These are phyloP conservation scores for Trichopria drosophilae DNA, from an alignment of 2,888 invertebrate species.

Conservation along the genomic window DNA sequence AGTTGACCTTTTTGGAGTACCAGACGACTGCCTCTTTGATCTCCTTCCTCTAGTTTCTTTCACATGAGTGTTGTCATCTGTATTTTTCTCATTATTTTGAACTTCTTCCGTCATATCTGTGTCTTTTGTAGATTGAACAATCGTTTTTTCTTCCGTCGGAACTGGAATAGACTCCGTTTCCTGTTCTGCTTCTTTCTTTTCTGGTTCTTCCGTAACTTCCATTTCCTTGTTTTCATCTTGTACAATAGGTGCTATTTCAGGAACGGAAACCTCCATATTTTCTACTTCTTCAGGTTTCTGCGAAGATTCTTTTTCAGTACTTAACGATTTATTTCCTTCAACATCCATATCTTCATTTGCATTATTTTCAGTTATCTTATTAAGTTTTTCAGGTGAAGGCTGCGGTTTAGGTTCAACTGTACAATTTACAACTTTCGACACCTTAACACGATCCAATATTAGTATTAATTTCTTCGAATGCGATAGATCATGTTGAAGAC, in stretches of 20 bases:
- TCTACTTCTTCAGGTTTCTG: too few relatives aligned
- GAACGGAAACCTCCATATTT: too few relatives aligned
- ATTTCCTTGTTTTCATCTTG: constrained; percentile 12
- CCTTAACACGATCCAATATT: constrained; percentile 39
- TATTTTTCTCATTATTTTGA: not conserved
- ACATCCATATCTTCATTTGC: not conserved
- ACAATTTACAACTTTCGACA: too few relatives aligned
- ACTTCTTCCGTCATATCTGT: constrained; percentile 24
- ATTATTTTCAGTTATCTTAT: constrained; percentile 1
- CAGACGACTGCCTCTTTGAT: not conserved
- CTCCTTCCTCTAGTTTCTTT: not conserved
- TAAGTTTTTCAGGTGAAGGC: too few relatives aligned
- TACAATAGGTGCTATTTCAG: too few relatives aligned
- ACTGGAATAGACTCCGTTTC: too few relatives aligned
- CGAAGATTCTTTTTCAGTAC: too few relatives aligned
- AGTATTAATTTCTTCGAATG: constrained; percentile 48
- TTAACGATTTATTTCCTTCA: too few relatives aligned
- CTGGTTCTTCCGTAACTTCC: constrained; percentile 6
- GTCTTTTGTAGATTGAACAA: too few relatives aligned
- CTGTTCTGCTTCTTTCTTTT: constrained; percentile 6
- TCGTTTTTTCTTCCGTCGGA: too few relatives aligned
- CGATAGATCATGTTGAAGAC: constrained; percentile 45
- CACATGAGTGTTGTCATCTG: not conserved
- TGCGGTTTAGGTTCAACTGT: not conserved
- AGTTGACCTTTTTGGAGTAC: not conserved